Evolutionary conservation across 2,113 vertebrate species (phyloP), one percentile per base, ranked within the genome.

Genomic region (Taxidea taxus): DNA sequence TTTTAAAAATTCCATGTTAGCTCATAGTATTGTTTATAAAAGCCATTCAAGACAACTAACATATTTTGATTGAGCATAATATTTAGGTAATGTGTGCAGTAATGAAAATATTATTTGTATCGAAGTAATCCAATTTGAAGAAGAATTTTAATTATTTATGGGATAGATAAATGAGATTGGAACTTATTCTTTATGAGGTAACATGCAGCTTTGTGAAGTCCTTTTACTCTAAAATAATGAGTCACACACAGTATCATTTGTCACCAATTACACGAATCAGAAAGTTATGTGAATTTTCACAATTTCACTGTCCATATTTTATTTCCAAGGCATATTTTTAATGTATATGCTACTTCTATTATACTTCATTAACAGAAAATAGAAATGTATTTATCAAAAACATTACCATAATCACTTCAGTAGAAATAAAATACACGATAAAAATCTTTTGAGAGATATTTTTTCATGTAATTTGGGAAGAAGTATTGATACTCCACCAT

Each of bases 141-240:
- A 96, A 9, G 21, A 90, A 91, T 88, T 97, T 94, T 97, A 97
- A 97, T 92, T 94, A 95, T 93, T 97, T 95, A 95, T 91, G 23
- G 27, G 31, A 7, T 87, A 84, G 60, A 97, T 95, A 93, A 96
- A 93, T 91, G 56, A 94, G 56, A 82, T 70, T 88, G 74, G 60
- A 84, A 77, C 8, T 12, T 93, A 44, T 95, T 95, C 29, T 95
- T 96, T 87, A 91, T 74, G 70, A 95, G 70, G 51, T 83, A 96
- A 75, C 80, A 88, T 72, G n/a, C 21, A 88, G 70, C 10, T 97
- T 94, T 95, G 54, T 83, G 16, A 95, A 89, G n/a, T 94, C 23
- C 66, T 93, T 88, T 64, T 80, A 70, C 14, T 96, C 51, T 68
- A 51, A 94, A 93, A 83, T 89, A 97, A 86, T 95, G 64, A 92